Percentiles rank a stretch among this genome's conserved stretches.
phyloP scores from a whole-genome alignment of 2,888 invertebrate species.

The Encarsia formosa region DNA sequence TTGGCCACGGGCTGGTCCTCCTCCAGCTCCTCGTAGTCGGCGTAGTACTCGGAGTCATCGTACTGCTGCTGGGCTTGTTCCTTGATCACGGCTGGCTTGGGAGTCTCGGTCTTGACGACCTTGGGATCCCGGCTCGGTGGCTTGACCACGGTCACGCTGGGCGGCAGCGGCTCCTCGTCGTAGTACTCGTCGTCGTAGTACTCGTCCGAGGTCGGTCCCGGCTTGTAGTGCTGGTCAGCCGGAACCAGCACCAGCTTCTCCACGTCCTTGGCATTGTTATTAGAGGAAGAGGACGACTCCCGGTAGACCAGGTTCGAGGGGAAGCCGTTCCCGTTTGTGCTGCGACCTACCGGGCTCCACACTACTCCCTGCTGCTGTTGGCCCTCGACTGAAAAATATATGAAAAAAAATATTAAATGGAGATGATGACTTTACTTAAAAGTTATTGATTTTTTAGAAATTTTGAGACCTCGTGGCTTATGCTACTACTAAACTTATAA shows the following conservation, averaged over 20 bases:
- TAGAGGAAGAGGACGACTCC: no score
- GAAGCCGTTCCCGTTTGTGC: no score
- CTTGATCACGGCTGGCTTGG: background rate
- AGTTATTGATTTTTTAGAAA: no score
- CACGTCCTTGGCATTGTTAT: background rate
- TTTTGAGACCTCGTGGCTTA: no score
- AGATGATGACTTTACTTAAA: no score
- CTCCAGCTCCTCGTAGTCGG: background rate
- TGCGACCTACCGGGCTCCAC: no score
- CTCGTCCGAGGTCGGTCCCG: background rate
- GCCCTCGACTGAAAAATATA: no score
- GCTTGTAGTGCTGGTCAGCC: background rate
- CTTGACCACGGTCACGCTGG: background rate
- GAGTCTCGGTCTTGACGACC: background rate
- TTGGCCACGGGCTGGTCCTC: background rate
- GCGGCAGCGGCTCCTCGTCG: conserved; percentile 9
- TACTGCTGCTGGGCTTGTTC: conserved; percentile 13
- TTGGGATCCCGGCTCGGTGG: background rate
- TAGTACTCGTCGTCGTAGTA: conserved; percentile 22
- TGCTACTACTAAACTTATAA: no score
- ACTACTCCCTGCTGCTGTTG: no score
- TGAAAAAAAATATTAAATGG: no score
- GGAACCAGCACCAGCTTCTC: background rate
- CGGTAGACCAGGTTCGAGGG: no score
- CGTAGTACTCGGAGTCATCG: conserved; percentile 17